These are phyloP conservation scores for Cyrtorhinus lividipennis DNA, from an alignment of 1,140 invertebrate genomes.

Conservation along the genomic window DNA sequence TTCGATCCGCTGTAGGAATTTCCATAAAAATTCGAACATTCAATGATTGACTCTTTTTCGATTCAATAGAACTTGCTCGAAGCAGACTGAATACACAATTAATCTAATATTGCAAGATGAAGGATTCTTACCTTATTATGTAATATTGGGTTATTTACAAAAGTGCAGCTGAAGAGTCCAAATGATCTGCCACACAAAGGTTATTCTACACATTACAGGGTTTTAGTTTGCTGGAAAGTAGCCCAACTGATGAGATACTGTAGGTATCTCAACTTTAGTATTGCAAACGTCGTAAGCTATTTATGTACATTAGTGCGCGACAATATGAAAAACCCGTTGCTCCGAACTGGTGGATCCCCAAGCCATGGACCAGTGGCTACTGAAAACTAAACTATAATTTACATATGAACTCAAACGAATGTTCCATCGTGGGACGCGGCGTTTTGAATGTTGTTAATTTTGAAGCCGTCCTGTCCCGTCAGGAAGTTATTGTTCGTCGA, in stretches of 20 bases:
- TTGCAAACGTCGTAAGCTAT: neutral
- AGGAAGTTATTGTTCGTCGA: conserved; percentile 16
- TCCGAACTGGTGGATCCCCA: conserved; percentile 20
- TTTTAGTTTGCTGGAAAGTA: neutral
- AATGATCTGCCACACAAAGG: conserved; percentile 3
- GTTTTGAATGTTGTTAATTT: conserved; percentile 11
- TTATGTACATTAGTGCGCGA: conserved; percentile 4
- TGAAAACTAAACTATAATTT: conserved; percentile 19
- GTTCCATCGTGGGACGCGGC: conserved; percentile 14
- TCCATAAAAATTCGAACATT: no score
- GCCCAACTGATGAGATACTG: neutral
- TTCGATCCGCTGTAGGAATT: no score
- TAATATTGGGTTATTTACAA: conserved; percentile 2
- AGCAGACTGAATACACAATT: no score
- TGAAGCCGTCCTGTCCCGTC: conserved; percentile 12
- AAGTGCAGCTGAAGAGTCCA: neutral
- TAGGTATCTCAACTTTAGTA: conserved; percentile 2
- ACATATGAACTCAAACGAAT: conserved; percentile 12
- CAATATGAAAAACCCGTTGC: conserved; percentile 19
- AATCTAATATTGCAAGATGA: neutral
- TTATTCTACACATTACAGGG: conserved; percentile 6
- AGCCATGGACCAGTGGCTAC: conserved; percentile 15
- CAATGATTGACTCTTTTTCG: no score
- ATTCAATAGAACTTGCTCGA: no score
- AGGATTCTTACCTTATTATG: conserved; percentile 1